These are phyloP conservation scores for Lasioglossum vierecki DNA, from an alignment of 2,888 invertebrate genomes.

Conservation along the genomic window DNA sequence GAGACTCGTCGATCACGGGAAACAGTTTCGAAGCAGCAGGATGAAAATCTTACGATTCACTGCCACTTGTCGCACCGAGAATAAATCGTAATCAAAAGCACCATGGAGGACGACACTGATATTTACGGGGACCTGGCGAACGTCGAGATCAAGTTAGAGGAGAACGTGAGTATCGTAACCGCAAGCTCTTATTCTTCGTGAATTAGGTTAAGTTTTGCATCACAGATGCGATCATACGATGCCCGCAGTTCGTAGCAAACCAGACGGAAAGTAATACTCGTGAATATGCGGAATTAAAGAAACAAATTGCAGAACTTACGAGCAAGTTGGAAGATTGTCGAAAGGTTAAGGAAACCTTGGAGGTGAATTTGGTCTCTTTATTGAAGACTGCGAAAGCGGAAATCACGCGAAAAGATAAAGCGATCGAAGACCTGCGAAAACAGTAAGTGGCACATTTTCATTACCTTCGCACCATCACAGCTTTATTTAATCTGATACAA, in stretches of 20 bases:
- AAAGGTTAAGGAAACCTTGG: conserved; percentile 79
- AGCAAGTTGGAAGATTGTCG: conserved; percentile 72
- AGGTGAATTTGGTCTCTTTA: conserved; percentile 84
- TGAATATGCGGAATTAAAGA: conserved; percentile 74
- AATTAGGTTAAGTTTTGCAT: conserved; percentile 39
- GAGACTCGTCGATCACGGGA: background rate
- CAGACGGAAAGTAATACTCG: conserved; percentile 66
- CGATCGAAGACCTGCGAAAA: conserved; percentile 83
- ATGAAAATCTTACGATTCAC: background rate
- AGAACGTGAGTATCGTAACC: conserved; percentile 47
- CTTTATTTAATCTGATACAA: background rate
- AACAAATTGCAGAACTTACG: conserved; percentile 70
- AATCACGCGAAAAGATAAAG: conserved; percentile 84
- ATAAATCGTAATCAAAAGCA: conserved; percentile 8
- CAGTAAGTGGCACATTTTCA: conserved; percentile 70
- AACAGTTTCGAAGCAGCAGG: no score
- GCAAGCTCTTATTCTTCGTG: background rate
- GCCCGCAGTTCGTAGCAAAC: conserved; percentile 17
- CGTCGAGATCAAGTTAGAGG: conserved; percentile 61
- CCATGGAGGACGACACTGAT: conserved; percentile 78
- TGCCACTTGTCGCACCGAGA: background rate
- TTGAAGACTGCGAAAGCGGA: conserved; percentile 85
- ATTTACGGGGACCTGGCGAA: conserved; percentile 83
- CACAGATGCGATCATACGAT: background rate
- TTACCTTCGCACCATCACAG: background rate